A percentile compares a stretch with the other conserved stretches of the same genome.
Conservation (phyloP, 2,888 invertebrate genomes). For the Geotrupes spiniger region DNA sequence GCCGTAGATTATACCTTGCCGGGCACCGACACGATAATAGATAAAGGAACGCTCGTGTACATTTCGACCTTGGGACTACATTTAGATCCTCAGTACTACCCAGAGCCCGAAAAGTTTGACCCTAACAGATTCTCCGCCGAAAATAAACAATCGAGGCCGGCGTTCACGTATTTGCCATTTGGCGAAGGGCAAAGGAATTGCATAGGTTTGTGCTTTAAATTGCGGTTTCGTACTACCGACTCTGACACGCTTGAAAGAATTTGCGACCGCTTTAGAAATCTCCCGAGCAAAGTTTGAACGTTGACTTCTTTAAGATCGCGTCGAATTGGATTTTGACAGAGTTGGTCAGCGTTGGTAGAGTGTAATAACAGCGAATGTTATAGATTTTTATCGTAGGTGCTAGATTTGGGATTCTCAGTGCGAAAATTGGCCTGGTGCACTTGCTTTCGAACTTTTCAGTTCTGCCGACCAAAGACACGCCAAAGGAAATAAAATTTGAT, state of each 20-base stretch:
- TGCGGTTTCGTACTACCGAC: too few species aligned
- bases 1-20: slow-evolving; percentile 11
- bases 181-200: slow-evolving; percentile 16
- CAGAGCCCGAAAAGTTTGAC: slow-evolving; percentile 15
- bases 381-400: neutral
- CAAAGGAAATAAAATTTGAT: neutral
- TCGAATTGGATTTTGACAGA: too few species aligned
- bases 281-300: too few species aligned
- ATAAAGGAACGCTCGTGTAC: slow-evolving; percentile 9
- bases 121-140: slow-evolving; percentile 13
- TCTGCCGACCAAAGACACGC: neutral
- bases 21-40: slow-evolving; percentile 7
- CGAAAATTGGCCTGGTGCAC: neutral
- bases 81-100: slow-evolving; percentile 12
- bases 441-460: neutral
- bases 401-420: neutral
- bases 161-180: slow-evolving; percentile 8
- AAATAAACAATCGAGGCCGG: slow-evolving; percentile 4
- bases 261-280: too few species aligned
- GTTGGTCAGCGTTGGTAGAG: too few species aligned
- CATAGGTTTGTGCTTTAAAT: slow-evolving; percentile 13
- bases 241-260: too few species aligned
- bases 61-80: slow-evolving; percentile 11
- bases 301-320: too few species aligned
- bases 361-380: neutral